Evolutionary conservation across 2,888 invertebrate species (phyloP).

Genomic region (Apotomis capreana): DNA sequence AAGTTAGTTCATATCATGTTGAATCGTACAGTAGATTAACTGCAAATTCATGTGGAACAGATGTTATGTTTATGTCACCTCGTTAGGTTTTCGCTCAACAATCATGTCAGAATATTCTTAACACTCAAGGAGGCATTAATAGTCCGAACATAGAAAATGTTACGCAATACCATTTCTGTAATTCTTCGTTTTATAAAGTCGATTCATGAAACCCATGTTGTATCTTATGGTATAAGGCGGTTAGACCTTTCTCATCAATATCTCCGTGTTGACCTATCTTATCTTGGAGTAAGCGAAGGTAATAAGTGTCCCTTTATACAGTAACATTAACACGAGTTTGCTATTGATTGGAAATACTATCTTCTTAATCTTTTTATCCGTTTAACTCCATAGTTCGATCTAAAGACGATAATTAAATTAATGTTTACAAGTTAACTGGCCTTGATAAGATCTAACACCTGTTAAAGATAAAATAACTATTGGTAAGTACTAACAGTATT

Average conservation of each 20-base stretch:
- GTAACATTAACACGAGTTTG: neutral
- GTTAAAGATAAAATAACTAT: conserved; percentile 2
- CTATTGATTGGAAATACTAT: conserved; percentile 36
- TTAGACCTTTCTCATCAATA: too few species aligned
- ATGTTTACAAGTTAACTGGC: conserved; percentile 32
- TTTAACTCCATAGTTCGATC: conserved; percentile 36
- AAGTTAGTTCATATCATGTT: neutral
- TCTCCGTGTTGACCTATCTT: too few species aligned
- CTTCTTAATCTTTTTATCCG: conserved; percentile 35
- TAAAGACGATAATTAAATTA: conserved; percentile 39
- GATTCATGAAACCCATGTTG: too few species aligned
- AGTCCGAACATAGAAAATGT: too few species aligned
- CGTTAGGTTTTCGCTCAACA: too few species aligned
- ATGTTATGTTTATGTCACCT: too few species aligned
- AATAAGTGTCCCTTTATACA: too few species aligned
- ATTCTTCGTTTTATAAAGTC: too few species aligned
- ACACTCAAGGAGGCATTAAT: too few species aligned
- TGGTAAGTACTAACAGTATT: neutral
- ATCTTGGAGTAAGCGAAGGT: too few species aligned
- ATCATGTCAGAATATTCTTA: neutral
- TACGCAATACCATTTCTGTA: too few species aligned
- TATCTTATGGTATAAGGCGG: too few species aligned
- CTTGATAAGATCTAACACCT: conserved; percentile 27
- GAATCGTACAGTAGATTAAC: neutral
- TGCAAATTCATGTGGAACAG: neutral